Conservation (phyloP, 92 coral and sea anemone genomes). For the Parazoanthus swiftii region DNA sequence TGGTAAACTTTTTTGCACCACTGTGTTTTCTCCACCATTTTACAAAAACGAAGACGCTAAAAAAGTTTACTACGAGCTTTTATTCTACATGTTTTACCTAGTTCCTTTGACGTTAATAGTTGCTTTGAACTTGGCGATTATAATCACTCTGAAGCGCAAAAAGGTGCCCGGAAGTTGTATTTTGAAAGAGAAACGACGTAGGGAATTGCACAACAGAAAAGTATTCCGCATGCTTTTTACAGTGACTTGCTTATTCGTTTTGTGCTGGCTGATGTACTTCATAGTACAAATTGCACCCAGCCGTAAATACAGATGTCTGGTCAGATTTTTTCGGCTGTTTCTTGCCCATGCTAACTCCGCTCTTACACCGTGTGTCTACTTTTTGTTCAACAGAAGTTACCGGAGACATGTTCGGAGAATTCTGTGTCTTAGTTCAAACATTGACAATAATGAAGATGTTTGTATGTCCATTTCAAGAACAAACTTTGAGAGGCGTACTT, state of each 20-base stretch:
- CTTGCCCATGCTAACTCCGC: conserved; percentile 20
- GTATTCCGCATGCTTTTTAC: conserved; percentile 1
- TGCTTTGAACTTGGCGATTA: not conserved
- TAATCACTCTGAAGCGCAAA: not conserved
- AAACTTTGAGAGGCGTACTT: not conserved
- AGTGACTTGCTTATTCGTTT: conserved; percentile 7
- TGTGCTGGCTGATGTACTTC: conserved; percentile 23
- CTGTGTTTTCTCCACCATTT: not conserved
- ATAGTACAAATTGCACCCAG: not conserved
- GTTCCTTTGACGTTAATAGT: not conserved
- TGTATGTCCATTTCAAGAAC: not conserved
- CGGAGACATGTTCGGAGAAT: not conserved
- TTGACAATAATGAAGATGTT: not conserved
- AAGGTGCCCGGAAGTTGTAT: not conserved
- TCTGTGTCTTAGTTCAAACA: not conserved
- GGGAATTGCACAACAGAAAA: not conserved
- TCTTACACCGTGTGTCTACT: conserved; percentile 7
- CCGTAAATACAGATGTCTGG: not conserved
- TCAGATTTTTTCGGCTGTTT: not conserved
- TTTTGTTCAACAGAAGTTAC: not conserved
- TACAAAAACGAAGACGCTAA: not conserved
- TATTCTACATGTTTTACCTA: not conserved
- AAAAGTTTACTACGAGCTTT: conserved; percentile 8
- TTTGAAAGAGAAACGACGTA: not conserved
- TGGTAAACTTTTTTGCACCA: not conserved